A percentile compares a stretch with the other conserved stretches of the same genome.
phyloP scores from a whole-genome alignment of 2,888 invertebrate genomes.

The Leucophenga maculata region DNA sequence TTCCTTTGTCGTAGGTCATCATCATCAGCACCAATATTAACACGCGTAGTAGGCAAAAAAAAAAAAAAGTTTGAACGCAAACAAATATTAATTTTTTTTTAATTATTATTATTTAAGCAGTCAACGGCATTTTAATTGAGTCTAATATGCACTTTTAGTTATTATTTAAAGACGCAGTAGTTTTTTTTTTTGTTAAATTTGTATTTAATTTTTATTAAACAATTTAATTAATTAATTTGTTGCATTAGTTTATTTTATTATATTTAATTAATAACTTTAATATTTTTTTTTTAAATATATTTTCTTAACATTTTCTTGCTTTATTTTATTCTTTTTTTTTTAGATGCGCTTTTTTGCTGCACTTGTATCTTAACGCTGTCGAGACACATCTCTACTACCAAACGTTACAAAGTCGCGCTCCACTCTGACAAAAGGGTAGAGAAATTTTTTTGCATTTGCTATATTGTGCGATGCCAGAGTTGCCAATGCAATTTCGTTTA shows the following conservation, averaged over 20 bases:
- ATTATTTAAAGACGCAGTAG: conserved; percentile 1
- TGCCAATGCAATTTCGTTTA: conserved; percentile 49
- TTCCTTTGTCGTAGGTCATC: conserved; percentile 72
- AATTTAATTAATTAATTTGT: not conserved
- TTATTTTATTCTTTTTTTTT: too few species aligned
- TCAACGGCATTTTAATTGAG: not conserved
- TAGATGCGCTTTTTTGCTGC: conserved; percentile 30
- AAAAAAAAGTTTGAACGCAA: conserved; percentile 16
- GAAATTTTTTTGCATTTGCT: conserved; percentile 65
- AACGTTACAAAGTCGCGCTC: conserved; percentile 70
- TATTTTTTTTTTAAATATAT: not conserved
- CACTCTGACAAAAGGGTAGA: conserved; percentile 70
- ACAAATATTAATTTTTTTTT: conserved; percentile 25
- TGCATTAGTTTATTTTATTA: not conserved
- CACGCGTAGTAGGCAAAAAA: not conserved
- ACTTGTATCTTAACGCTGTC: conserved; percentile 33
- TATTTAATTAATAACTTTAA: not conserved
- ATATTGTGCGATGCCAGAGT: conserved; percentile 52
- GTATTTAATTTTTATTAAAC: conserved; percentile 6
- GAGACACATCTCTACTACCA: too few species aligned
- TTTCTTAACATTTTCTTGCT: conserved; percentile 31
- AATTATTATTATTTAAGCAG: not conserved
- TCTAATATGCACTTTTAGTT: conserved; percentile 1
- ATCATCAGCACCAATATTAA: conserved; percentile 37
- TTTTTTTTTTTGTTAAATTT: conserved; percentile 30